Evolutionary conservation across 2,888 invertebrate species (phyloP).

Genomic region (Villa cingulata): DNA sequence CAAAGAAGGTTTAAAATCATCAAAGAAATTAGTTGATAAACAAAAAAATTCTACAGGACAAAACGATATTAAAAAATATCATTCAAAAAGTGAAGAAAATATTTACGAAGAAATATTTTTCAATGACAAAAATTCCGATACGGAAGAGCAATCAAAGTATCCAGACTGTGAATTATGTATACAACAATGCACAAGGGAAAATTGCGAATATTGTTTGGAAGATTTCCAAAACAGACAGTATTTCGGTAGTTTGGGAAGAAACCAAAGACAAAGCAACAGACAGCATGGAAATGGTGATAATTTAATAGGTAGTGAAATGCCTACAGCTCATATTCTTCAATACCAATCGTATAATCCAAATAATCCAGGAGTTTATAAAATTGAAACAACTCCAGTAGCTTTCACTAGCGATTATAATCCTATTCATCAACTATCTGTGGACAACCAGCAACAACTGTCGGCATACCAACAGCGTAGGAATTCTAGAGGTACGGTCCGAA

Average conservation of each 20-base stretch:
- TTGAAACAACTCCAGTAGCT: slow-evolving; percentile 36
- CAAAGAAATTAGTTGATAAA: slow-evolving; percentile 30
- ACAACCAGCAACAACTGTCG: slow-evolving; percentile 19
- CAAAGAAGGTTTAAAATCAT: slow-evolving; percentile 34
- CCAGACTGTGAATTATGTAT: slow-evolving; percentile 33
- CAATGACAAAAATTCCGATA: slow-evolving; percentile 24
- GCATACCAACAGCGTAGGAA: slow-evolving; percentile 11
- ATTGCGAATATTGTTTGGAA: slow-evolving; percentile 30
- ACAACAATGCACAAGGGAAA: slow-evolving; percentile 31
- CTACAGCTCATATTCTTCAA: slow-evolving; percentile 30
- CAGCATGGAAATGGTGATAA: slow-evolving; percentile 3
- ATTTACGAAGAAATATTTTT: slow-evolving; percentile 37
- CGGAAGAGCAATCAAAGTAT: slow-evolving; percentile 20
- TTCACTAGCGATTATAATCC: slow-evolving; percentile 36
- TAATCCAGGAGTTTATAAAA: slow-evolving; percentile 36
- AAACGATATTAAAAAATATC: slow-evolving; percentile 19
- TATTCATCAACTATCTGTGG: slow-evolving; percentile 27
- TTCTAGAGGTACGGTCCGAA: slow-evolving; percentile 7
- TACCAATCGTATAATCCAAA: slow-evolving; percentile 37
- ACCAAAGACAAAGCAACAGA: not conserved
- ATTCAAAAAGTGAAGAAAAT: slow-evolving; percentile 34
- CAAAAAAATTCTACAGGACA: slow-evolving; percentile 19
- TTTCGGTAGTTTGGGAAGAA: slow-evolving; percentile 16
- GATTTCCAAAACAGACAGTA: slow-evolving; percentile 8
- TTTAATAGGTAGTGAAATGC: slow-evolving; percentile 15